A percentile compares a stretch with the other conserved stretches of the same genome.
phyloP scores from a whole-genome alignment of 1,140 invertebrate genomes.

The Tachypleus tridentatus region DNA sequence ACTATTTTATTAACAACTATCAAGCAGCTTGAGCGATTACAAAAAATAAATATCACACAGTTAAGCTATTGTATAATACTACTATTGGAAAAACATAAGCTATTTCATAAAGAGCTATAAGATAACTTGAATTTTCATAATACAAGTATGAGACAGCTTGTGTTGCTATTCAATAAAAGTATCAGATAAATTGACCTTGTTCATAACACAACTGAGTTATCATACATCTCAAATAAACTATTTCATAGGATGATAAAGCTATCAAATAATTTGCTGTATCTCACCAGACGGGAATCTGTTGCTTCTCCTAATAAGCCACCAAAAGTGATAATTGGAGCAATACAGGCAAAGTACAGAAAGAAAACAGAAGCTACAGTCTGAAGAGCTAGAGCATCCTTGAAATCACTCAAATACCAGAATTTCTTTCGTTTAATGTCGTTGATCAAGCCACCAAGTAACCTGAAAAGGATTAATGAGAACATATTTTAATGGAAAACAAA shows the following conservation, averaged over 20 bases:
- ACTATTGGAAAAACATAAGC: no score
- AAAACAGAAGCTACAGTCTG: conserved; percentile 96
- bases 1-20: no score
- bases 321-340: conserved; percentile 96
- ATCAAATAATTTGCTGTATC: not conserved
- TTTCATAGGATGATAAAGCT: no score
- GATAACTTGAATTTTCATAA: no score
- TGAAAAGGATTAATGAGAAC: conserved; percentile 16
- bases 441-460: conserved; percentile 77
- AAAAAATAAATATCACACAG: no score
- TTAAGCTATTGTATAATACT: no score
- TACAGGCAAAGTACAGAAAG: conserved; percentile 88
- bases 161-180: not conserved
- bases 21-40: no score
- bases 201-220: no score
- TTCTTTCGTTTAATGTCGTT: conserved; percentile 87
- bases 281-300: conserved; percentile 82
- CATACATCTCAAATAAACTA: no score
- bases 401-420: conserved; percentile 56
- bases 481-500: no score
- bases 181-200: not conserved
- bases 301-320: conserved; percentile 88
- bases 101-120: no score
- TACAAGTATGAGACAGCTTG: no score
- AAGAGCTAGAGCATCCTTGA: conserved; percentile 71